Base-by-base conservation (phyloP, 2,888 invertebrate genomes). In the Himalopsyche japonica region DNA sequence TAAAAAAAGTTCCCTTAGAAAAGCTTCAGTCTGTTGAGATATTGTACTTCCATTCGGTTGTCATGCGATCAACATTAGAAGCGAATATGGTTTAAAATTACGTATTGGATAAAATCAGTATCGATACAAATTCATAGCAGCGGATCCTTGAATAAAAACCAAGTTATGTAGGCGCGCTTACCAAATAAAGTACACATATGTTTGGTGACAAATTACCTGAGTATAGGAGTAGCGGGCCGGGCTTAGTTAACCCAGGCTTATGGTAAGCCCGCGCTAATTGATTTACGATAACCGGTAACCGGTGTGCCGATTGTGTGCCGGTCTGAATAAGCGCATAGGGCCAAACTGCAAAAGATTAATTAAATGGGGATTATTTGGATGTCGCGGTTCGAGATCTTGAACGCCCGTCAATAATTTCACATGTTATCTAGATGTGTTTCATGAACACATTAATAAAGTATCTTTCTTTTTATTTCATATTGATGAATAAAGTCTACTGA, bases 181-280 rank as follows among this genome's bases (percentile, higher is more conserved):
- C 3, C 30, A 27, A 27, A 27, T 27, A 7, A 27, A 24, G 70
- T 20, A 8, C 57, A 27, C 2, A 30, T 70, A 70, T 70, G 70
- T 15, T 70, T 70, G 70, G 20, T 70, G 70, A 80, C 80, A 80
- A 80, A 80, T 80, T 49, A 80, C 49, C 49, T 8, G 79, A 24
- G 27, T 32, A 37, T 37, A 32, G 43, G 37, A 70, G 24, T 10
- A 24, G 15, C 70, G 30, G 43, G 27, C 49, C 49, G 27, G 47
- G 48, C 27, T 80, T 80, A 48, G 80, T 49, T 48, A 48, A 15
- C 48, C 80, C 80, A 20, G 49, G 49, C 49, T 49, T 32, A 27
- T 43, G 76, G 70, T 76, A 70, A 82, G 70, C 84, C 76, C 70
- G 20, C 15, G 76, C 76, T 84, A 84, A 84, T 84, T 84, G 84